Conservation (phyloP, 2,797 vertebrate species). For the Apodemus agrarius region DNA sequence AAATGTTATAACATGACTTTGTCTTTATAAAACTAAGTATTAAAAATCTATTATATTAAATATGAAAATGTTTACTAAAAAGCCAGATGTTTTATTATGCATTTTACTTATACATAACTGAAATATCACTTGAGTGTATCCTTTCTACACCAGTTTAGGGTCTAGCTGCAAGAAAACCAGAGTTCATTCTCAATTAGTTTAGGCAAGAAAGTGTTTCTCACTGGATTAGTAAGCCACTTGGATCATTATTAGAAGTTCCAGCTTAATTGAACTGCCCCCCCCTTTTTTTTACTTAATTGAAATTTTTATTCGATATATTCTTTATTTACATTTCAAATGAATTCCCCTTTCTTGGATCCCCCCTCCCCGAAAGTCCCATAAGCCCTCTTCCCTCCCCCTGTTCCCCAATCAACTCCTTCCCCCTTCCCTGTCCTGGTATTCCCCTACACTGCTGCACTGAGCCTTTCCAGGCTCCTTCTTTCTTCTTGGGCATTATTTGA, state of each 20-base stretch:
- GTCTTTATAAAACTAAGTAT: constrained; percentile 75
- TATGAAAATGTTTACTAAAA: constrained; percentile 64
- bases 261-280: too few relatives aligned
- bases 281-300: too few relatives aligned
- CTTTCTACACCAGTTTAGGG: neutral
- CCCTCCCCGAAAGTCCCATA: too few relatives aligned
- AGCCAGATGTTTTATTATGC: constrained; percentile 44
- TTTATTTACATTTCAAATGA: too few relatives aligned
- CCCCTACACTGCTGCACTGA: too few relatives aligned
- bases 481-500: too few relatives aligned
- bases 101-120: constrained; percentile 52
- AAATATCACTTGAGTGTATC: constrained; percentile 27
- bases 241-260: constrained; percentile 41
- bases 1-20: constrained; percentile 66
- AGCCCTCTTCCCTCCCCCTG: too few relatives aligned
- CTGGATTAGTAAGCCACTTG: constrained; percentile 27
- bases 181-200: constrained; percentile 62
- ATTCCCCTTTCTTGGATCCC: too few relatives aligned
- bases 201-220: constrained; percentile 55
- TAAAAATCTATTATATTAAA: constrained; percentile 69
- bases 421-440: too few relatives aligned
- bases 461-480: too few relatives aligned
- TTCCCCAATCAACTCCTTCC: too few relatives aligned
- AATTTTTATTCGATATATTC: too few relatives aligned
- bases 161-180: constrained; percentile 30